These are phyloP conservation scores for Sialia sialis DNA, from an alignment of 2,113 vertebrate genomes.

Conservation along the genomic window DNA sequence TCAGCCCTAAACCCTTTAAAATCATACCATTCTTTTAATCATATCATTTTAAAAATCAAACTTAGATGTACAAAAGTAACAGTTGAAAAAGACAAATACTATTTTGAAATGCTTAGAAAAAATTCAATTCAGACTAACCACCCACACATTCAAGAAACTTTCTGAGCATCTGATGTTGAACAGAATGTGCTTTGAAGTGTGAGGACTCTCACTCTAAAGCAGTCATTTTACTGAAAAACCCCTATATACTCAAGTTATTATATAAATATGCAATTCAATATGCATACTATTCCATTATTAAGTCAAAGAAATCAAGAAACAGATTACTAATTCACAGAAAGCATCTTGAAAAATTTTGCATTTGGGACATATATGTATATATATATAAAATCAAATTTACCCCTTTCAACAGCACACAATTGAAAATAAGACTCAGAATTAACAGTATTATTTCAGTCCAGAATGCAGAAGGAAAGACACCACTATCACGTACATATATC, in stretches of 20 bases:
- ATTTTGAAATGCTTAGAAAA: not conserved
- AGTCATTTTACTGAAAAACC: not conserved
- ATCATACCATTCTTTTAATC: not conserved
- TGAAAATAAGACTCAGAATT: not conserved
- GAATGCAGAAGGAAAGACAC: not conserved
- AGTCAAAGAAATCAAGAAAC: not conserved
- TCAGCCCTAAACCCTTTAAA: not conserved
- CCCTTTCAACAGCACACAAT: not conserved
- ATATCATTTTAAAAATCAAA: not conserved
- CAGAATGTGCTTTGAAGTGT: not conserved
- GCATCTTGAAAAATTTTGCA: not conserved
- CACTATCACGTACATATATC: fast-evolving
- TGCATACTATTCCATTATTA: not conserved
- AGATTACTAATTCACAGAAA: not conserved
- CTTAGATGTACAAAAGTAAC: not conserved
- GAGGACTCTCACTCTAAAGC: not conserved
- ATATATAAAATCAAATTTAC: not conserved
- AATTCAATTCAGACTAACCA: not conserved
- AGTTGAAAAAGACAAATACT: not conserved
- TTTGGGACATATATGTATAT: fast-evolving
- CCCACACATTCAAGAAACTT: not conserved
- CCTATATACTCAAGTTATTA: not conserved
- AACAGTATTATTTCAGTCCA: not conserved
- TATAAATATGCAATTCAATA: not conserved
- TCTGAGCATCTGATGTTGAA: not conserved